Base-by-base conservation (phyloP, 2,888 invertebrate genomes). In the Scotopteryx bipunctaria region DNA sequence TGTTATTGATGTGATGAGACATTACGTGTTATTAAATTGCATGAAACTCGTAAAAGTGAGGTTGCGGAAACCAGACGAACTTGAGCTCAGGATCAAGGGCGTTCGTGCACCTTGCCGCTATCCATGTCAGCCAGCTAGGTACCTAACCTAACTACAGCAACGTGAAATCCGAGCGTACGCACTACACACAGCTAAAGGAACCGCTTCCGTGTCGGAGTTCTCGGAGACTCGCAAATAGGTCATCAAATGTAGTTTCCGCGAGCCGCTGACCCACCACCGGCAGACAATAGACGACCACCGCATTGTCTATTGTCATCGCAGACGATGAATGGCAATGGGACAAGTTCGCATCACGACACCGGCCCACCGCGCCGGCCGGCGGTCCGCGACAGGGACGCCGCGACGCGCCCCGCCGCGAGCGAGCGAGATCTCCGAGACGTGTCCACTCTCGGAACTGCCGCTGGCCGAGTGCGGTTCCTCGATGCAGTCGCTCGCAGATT, bases 321-420 rank as follows among this genome's bases (percentile, higher is more conserved):
- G 67, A 63, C 83, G 72, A 83, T 88, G 86, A 88, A 88, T 89
- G 88, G 78, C 71, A 87, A 87, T 89, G 86, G 82, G 78, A 71
- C 82, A 81, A 81, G 83, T 83, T 82, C 81, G 84, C 73, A 44
- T 75, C 73, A 72, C 33, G 23, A 31, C 70, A 74, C 69, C 76
- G 75, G 76, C 73, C 76, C 75, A 77, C 75, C 71, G 69, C 62
- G 53, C 57, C 33, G 57, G 45, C 56, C 32, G 45, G 23, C 43
- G 27, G 31, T 47, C 51, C 38, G 42, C 57, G 74, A 74, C 55
- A 59, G 67, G 71, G 79, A 78, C 61, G 66, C 59, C 67, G 53
- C 63, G 55, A 55, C 55, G 46, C 54, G 33, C 53, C 55, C 61
- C 48, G 57, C 55, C 65, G 68, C 42, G 68, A 50, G 68, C 36